Base-by-base conservation (phyloP, 2,797 vertebrate species). In the Oreortyx pictus region DNA sequence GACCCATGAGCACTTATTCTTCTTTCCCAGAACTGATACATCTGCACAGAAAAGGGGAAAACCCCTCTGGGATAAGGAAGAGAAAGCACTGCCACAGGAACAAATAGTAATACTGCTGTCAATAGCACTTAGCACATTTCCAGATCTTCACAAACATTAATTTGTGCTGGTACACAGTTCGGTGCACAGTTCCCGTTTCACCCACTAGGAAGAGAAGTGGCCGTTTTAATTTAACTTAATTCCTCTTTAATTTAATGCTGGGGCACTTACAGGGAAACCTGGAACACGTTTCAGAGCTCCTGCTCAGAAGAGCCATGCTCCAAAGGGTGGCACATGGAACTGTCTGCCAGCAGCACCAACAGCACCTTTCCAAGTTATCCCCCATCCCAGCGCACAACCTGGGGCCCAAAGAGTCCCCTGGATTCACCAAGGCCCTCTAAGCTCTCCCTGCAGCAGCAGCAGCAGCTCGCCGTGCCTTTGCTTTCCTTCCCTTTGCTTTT, bases 91-190 rank as follows among this genome's bases (percentile, higher is more conserved):
- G 92, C 91, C 96, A 92, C 85, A 84, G 80, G 90, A 91, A 84
- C 94, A 93, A 93, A 91, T 90, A 93, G 88, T 88, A 96, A 96
- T 95, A 96, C 92, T 71, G 72, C 85, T 95, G 92, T 91, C 81
- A 92, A 88, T 56, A 88, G 92, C 91, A 88, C 88, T 96, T 91
- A 91, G 94, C 88, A 89, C 89, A 27, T 94, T 88, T 91, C 94
- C 95, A 90, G 96, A 79, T 17, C 95, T 96, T 86, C 60, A 79
- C 95, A 93, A 88, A 96, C 95, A 90, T 93, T 95, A 96, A 96
- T 96, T 96, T 94, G 89, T 71, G 91, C 91, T 75, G 81, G 93
- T 84, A 90, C 91, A 88, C 94, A 84, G 62, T 79, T 82, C 75
- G 71, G 62, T 0, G 81, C 64, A 64, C 9, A 44, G 74, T 33